These are phyloP conservation scores for Crossaster papposus DNA, from an alignment of 53 echinoderm and acorn worm genomes.

Conservation along the genomic window DNA sequence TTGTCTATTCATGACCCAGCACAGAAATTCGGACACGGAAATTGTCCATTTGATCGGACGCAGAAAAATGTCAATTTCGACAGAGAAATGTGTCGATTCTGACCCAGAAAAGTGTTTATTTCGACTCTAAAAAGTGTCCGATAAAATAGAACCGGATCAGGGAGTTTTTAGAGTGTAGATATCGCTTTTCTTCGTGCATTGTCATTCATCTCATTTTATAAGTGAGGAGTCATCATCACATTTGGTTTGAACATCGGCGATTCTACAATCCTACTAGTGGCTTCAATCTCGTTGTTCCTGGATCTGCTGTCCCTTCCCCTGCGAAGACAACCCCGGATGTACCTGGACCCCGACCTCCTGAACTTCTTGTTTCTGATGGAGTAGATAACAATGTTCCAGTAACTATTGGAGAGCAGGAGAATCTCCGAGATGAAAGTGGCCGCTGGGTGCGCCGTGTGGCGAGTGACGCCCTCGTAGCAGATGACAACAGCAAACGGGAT, in stretches of 20 bases:
- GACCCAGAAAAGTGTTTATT: not conserved
- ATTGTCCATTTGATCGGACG: too few species aligned
- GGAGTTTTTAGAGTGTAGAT: not conserved
- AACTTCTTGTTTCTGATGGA: conserved; percentile 48
- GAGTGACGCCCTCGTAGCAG: conserved; percentile 50
- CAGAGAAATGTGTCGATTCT: too few species aligned
- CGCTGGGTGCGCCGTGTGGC: conserved; percentile 7
- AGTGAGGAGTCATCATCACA: not conserved
- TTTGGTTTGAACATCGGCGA: not conserved
- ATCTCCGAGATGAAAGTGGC: conserved; percentile 43
- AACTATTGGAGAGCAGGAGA: conserved; percentile 58
- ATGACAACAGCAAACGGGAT: conserved; percentile 55
- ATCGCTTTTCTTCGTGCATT: not conserved
- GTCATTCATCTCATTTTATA: not conserved
- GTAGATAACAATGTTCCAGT: conserved; percentile 58
- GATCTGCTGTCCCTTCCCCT: not conserved
- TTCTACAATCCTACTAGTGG: conserved; percentile 16
- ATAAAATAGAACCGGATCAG: not conserved
- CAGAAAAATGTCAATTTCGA: too few species aligned
- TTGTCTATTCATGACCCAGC: too few species aligned
- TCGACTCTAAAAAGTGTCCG: not conserved
- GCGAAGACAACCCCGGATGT: not conserved
- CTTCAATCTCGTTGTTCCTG: conserved; percentile 17
- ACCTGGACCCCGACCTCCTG: not conserved
- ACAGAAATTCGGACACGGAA: too few species aligned